These are phyloP conservation scores for Mercenaria mercenaria DNA, from an alignment of 1,140 invertebrate species.

Conservation along the genomic window DNA sequence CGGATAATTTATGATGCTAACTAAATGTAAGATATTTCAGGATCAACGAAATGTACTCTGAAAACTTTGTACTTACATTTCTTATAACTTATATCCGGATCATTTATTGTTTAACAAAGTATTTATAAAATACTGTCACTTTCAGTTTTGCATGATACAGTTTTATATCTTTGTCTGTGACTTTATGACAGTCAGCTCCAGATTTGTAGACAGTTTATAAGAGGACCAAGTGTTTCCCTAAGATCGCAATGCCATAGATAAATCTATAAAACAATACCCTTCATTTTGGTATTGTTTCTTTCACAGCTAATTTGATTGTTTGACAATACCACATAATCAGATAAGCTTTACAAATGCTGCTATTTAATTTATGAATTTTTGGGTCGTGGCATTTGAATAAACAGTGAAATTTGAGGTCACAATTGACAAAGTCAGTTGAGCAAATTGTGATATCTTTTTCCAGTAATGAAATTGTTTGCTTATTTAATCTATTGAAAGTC, in stretches of 20 bases:
- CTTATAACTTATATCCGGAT: too few relatives aligned
- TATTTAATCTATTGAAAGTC: background rate
- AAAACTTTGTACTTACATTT: too few relatives aligned
- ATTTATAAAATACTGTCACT: too few relatives aligned
- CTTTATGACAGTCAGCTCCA: too few relatives aligned
- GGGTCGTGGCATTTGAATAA: background rate
- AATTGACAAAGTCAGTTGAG: background rate
- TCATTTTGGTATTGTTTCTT: background rate
- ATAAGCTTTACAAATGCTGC: background rate
- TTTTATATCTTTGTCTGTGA: too few relatives aligned
- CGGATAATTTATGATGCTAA: too few relatives aligned
- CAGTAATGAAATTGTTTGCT: background rate
- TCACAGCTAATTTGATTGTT: conserved; percentile 8
- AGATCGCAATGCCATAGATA: background rate
- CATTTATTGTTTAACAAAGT: too few relatives aligned
- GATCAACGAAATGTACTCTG: too few relatives aligned
- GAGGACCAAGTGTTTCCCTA: too few relatives aligned
- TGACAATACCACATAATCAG: background rate
- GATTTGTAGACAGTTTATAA: too few relatives aligned
- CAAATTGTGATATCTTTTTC: background rate
- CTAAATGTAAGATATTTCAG: too few relatives aligned
- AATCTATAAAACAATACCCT: background rate
- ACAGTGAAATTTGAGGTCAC: background rate
- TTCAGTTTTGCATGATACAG: too few relatives aligned
- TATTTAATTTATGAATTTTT: conserved; percentile 3